These are phyloP conservation scores for Camelus dromedarius DNA, from an alignment of 2,113 vertebrate species.

Conservation along the genomic window DNA sequence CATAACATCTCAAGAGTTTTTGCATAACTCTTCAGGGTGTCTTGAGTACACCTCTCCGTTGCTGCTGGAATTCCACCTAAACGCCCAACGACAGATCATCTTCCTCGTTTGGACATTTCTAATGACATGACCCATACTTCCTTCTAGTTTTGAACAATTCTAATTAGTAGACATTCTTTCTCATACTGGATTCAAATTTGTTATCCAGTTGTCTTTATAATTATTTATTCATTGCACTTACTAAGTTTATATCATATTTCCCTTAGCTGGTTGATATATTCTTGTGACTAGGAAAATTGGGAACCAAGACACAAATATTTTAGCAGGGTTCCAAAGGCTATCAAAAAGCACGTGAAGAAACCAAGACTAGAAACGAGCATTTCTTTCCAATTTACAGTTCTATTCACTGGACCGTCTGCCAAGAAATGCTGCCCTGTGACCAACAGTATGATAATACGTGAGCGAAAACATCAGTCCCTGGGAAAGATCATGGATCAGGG, in stretches of 20 bases:
- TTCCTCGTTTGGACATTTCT: not conserved
- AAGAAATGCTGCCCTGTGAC: constrained; percentile 48
- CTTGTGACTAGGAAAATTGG: not conserved
- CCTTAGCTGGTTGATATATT: not conserved
- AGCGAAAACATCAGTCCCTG: constrained; percentile 65
- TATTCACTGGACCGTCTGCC: not conserved
- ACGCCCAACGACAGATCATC: not conserved
- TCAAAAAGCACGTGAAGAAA: not conserved
- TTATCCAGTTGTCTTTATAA: not conserved
- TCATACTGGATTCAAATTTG: constrained; percentile 33
- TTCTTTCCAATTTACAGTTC: constrained; percentile 45
- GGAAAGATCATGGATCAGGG: constrained; percentile 71
- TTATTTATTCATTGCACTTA: not conserved
- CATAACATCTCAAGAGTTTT: not conserved
- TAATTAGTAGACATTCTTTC: not conserved
- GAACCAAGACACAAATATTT: not conserved
- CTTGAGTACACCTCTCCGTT: not conserved
- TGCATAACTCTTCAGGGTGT: not conserved
- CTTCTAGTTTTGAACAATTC: not conserved
- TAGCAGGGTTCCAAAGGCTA: not conserved
- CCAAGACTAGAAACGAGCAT: not conserved
- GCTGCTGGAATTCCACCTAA: not conserved
- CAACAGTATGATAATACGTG: not conserved
- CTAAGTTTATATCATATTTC: not conserved
- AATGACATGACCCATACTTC: not conserved